phyloP scores from a whole-genome alignment of 2,113 vertebrate species.

The Lepisosteus oculatus region DNA sequence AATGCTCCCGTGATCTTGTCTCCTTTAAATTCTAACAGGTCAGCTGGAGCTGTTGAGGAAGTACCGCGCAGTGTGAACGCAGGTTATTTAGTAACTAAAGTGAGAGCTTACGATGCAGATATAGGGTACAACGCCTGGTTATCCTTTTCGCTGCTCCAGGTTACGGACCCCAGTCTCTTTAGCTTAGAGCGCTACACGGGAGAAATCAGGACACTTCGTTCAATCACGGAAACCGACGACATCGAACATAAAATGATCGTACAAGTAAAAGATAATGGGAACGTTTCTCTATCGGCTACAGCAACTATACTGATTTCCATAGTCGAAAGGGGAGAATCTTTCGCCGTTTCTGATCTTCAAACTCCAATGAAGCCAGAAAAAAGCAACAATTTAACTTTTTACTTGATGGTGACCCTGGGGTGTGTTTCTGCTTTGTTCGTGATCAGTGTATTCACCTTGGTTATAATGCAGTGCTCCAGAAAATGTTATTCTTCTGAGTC shows the following conservation, averaged over 20 bases:
- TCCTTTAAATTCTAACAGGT: slow-evolving; percentile 57
- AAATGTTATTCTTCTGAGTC: slow-evolving; percentile 43
- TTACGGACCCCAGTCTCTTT: slow-evolving; percentile 51
- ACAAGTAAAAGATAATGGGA: slow-evolving; percentile 58
- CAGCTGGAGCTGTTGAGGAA: slow-evolving; percentile 49
- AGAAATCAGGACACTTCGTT: slow-evolving; percentile 54
- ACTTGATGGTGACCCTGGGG: slow-evolving; percentile 51
- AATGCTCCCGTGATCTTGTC: slow-evolving; percentile 58
- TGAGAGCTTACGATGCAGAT: slow-evolving; percentile 58
- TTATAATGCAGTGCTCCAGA: slow-evolving; percentile 52
- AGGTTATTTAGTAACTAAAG: slow-evolving; percentile 57
- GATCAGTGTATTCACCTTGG: slow-evolving; percentile 44
- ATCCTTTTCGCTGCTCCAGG: slow-evolving; percentile 52
- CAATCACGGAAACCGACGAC: slow-evolving; percentile 53
- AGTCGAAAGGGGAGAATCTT: slow-evolving; percentile 54
- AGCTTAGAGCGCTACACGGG: slow-evolving; percentile 51
- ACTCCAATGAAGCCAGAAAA: slow-evolving; percentile 25
- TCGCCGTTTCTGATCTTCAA: slow-evolving; percentile 51
- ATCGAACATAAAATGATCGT: slow-evolving; percentile 41
- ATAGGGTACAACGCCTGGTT: slow-evolving; percentile 62
- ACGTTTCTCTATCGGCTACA: slow-evolving; percentile 54
- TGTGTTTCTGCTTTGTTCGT: slow-evolving; percentile 52
- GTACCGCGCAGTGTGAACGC: slow-evolving; percentile 50
- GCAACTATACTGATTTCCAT: slow-evolving; percentile 51
- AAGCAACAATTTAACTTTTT: slow-evolving; percentile 38